Conservation (phyloP, 2,888 invertebrate genomes). For the Hirtodrosophila trivittata region DNA sequence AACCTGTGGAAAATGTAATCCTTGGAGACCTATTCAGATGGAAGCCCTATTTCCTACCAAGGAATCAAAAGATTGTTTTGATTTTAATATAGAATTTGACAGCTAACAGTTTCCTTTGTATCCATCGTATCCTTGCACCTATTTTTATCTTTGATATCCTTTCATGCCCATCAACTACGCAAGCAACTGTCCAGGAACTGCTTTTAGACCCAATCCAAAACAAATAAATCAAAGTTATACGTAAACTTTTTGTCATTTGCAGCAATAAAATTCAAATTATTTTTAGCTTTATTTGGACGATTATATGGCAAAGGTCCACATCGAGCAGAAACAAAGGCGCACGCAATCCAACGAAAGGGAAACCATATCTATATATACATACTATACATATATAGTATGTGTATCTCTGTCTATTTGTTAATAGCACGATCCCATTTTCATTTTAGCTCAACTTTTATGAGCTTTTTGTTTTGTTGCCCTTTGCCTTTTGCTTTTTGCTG, state of each 20-base stretch:
- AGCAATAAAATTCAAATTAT: constrained; percentile 71
- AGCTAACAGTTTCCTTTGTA: too few relatives aligned
- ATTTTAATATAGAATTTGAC: too few relatives aligned
- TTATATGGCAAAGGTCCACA: constrained; percentile 41
- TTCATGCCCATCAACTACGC: not conserved
- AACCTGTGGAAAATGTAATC: too few relatives aligned
- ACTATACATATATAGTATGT: not conserved
- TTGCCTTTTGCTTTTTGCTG: constrained; percentile 11
- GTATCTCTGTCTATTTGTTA: constrained; percentile 47
- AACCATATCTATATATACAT: constrained; percentile 6
- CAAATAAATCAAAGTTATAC: constrained; percentile 65
- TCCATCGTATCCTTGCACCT: too few relatives aligned
- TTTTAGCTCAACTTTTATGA: constrained; percentile 33
- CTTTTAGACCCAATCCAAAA: constrained; percentile 22
- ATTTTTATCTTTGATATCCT: too few relatives aligned
- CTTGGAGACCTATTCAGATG: too few relatives aligned
- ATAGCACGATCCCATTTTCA: constrained; percentile 61
- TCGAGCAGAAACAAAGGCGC: constrained; percentile 13
- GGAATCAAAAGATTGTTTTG: too few relatives aligned
- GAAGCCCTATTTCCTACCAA: too few relatives aligned
- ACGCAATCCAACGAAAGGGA: constrained; percentile 37
- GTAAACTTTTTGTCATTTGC: constrained; percentile 61
- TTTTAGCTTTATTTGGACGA: constrained; percentile 65
- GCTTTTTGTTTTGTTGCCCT: constrained; percentile 18
- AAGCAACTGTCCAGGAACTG: constrained; percentile 11